Evolutionary conservation across 2,797 vertebrate species (phyloP), one percentile per base, ranked within the genome.

Genomic region (Hybognathus amarus): DNA sequence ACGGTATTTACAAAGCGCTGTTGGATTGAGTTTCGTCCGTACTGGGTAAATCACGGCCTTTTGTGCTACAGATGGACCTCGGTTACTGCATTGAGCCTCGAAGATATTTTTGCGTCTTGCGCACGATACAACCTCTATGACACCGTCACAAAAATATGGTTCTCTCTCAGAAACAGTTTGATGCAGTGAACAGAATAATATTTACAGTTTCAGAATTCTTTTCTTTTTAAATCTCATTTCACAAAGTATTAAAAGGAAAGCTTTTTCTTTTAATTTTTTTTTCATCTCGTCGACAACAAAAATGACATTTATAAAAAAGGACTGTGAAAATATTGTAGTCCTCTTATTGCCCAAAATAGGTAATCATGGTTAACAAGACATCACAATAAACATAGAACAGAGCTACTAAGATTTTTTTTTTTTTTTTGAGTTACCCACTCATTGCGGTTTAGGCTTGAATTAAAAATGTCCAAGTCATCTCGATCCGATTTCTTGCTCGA

Each of bases 291-390:
- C 85, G 92, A 94, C 92, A 91, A 92, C 91, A 93, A 95, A 95
- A 95, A 96, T 87, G 94, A 95, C 94, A 96, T 95, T 96, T 95
- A 95, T 95, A 96, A 96, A 97, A 95, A 92, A 95, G 94, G 94
- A 94, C 91, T 93, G 88, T 92, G 90, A 92, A 95, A 95, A 95
- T 92, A 92, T 91, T 93, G 93, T 91, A 89, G 93, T 95, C 96
- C 96, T 95, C 93, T 97, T 97, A 97, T 97, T 97, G 96, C 96
- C 96, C 90, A 96, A 97, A 97, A 96, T 95, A 96, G 96, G 95
- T 92, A 95, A 95, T 94, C 40, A 94, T 90, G 94, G 92, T 94
- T 93, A 96, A 96, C 93, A 92, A 93, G 93, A 96, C 90, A 27
- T 91, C 94, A 95, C 95, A 89, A 93, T 92, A 82, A 89, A 94